These are phyloP conservation scores for Salpingus planirostris DNA, from an alignment of 2,888 invertebrate species.

Conservation along the genomic window DNA sequence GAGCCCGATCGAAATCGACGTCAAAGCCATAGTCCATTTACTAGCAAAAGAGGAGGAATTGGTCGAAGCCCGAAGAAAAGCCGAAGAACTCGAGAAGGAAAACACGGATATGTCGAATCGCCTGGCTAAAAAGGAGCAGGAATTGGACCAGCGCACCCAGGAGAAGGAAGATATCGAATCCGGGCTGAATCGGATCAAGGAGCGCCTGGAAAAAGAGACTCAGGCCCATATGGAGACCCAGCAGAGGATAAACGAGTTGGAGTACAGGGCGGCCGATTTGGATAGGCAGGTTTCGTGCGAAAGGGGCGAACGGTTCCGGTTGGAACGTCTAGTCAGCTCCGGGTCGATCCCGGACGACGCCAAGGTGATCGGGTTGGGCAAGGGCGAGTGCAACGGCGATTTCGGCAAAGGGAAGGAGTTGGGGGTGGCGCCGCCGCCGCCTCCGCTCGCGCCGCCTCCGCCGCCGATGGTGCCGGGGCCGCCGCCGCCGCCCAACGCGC, in stretches of 20 bases:
- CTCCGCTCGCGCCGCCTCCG: constrained; percentile 45
- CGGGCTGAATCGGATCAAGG: constrained; percentile 67
- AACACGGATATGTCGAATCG: constrained; percentile 80
- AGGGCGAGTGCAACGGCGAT: constrained; percentile 19
- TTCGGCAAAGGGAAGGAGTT: constrained; percentile 23
- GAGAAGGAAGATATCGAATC: constrained; percentile 90
- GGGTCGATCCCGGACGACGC: constrained; percentile 92
- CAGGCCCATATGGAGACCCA: constrained; percentile 79
- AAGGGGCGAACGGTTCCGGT: constrained; percentile 68
- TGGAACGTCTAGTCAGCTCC: constrained; percentile 77
- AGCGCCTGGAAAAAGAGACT: constrained; percentile 82
- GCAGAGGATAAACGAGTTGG: constrained; percentile 51
- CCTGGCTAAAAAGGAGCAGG: constrained; percentile 86
- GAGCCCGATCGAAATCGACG: constrained; percentile 79
- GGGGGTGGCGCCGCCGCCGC: constrained; percentile 35
- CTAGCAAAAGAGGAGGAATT: constrained; percentile 90
- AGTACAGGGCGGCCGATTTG: constrained; percentile 44
- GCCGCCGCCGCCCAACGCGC: constrained; percentile 51
- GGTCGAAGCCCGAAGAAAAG: constrained; percentile 75
- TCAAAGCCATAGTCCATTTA: constrained; percentile 81
- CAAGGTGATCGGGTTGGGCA: constrained; percentile 55
- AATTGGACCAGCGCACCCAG: constrained; percentile 78
- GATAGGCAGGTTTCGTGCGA: constrained; percentile 61
- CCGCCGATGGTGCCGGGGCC: constrained; percentile 52
- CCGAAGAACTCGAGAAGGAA: constrained; percentile 81